These are phyloP conservation scores for Erebia epiphron DNA, from an alignment of 2,888 invertebrate species.

Conservation along the genomic window DNA sequence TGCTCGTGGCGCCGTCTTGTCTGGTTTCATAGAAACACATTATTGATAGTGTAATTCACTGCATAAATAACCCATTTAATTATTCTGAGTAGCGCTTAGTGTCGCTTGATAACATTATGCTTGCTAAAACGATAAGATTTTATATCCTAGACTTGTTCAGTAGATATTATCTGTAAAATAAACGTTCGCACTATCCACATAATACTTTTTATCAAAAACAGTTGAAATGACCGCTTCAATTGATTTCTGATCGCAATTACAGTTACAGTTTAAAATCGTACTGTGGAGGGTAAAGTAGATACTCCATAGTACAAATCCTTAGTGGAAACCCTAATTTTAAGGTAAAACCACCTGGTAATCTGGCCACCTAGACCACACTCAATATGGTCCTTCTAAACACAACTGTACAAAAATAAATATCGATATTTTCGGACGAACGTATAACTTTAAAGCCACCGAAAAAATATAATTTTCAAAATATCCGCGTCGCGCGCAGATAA, in stretches of 20 bases:
- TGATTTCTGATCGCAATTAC: too few relatives aligned
- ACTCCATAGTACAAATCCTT: too few relatives aligned
- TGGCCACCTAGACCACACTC: too few relatives aligned
- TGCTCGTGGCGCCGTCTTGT: constrained; percentile 17
- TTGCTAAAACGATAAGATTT: background rate
- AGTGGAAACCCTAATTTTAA: too few relatives aligned
- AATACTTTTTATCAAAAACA: too few relatives aligned
- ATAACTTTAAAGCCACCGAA: background rate
- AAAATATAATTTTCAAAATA: background rate
- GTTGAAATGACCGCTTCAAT: too few relatives aligned
- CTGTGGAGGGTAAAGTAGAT: too few relatives aligned
- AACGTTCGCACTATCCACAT: too few relatives aligned
- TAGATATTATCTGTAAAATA: background rate
- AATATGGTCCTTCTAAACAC: too few relatives aligned
- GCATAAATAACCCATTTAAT: constrained; percentile 15
- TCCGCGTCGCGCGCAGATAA: background rate
- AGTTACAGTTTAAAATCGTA: too few relatives aligned
- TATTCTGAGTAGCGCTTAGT: constrained; percentile 10
- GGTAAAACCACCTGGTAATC: too few relatives aligned
- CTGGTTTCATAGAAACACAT: constrained; percentile 15
- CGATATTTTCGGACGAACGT: background rate
- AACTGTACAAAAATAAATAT: background rate
- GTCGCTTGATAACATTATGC: background rate
- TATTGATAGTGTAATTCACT: constrained; percentile 12
- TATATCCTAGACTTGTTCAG: background rate